phyloP scores from a whole-genome alignment of 2,113 vertebrate species.

The Sinocyclocheilus anophthalmus region DNA sequence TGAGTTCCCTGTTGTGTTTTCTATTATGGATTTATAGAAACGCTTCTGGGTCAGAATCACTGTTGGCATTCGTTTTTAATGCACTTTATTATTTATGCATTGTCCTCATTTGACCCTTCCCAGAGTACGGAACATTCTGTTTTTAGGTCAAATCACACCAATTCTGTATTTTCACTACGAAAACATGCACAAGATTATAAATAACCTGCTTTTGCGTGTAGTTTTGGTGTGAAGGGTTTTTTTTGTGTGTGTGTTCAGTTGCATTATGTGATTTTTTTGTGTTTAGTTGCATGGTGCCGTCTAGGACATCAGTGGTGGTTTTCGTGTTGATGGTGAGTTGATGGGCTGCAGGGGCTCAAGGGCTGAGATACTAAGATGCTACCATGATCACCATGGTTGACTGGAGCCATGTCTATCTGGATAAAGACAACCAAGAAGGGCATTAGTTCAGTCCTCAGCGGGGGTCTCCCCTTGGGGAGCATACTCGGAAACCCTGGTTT shows the following conservation, averaged over 20 bases:
- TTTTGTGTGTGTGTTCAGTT: too few species aligned
- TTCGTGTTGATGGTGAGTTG: neutral
- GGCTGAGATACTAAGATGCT: neutral
- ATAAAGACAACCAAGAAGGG: neutral
- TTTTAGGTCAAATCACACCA: neutral
- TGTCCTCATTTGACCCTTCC: neutral
- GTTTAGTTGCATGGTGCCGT: neutral
- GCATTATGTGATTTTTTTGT: too few species aligned
- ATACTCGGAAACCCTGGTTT: neutral
- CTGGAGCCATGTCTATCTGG: constrained; percentile 14
- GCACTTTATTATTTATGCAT: constrained; percentile 6
- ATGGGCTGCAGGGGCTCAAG: neutral
- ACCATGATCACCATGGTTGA: neutral
- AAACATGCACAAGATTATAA: neutral
- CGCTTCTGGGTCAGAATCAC: neutral
- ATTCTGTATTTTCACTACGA: neutral
- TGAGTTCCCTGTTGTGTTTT: neutral
- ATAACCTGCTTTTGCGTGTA: too few species aligned
- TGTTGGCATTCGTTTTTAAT: neutral
- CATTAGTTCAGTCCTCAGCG: constrained; percentile 3
- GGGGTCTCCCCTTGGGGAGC: neutral
- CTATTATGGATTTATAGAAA: neutral
- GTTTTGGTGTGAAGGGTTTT: neutral
- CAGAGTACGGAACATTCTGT: neutral
- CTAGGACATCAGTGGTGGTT: neutral